phyloP scores from a whole-genome alignment of 2,888 invertebrate species.

The Microplitis manilae region DNA sequence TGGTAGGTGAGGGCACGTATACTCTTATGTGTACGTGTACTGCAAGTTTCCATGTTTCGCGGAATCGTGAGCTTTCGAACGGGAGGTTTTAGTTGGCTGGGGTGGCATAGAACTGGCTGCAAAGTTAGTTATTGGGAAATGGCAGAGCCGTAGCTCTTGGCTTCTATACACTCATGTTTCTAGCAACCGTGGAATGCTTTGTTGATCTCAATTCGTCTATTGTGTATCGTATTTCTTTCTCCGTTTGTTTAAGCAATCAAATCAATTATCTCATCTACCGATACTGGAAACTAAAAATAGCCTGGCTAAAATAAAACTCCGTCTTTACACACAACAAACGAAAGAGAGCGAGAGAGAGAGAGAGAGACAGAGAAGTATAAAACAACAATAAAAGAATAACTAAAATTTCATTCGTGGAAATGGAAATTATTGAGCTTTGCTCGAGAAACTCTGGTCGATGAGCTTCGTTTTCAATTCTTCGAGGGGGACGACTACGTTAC shows the following conservation, averaged over 20 bases:
- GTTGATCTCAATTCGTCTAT: slow-evolving; percentile 45
- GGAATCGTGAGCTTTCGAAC: slow-evolving; percentile 5
- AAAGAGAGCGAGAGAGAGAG: background rate
- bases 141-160: slow-evolving; percentile 37
- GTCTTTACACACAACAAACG: background rate
- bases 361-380: background rate
- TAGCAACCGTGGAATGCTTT: slow-evolving; percentile 49
- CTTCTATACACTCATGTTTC: slow-evolving; percentile 37
- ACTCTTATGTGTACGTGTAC: slow-evolving; percentile 22
- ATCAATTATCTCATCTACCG: slow-evolving; percentile 44
- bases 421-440: slow-evolving; percentile 19
- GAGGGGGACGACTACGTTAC: background rate
- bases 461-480: slow-evolving; percentile 8
- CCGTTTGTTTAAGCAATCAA: slow-evolving; percentile 53
- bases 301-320: slow-evolving; percentile 19
- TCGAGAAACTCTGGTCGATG: background rate
- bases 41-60: slow-evolving; percentile 32
- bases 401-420: slow-evolving; percentile 13
- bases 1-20: slow-evolving; percentile 43
- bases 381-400: background rate
- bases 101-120: background rate
- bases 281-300: slow-evolving; percentile 22
- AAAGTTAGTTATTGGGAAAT: slow-evolving; percentile 50
- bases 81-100: slow-evolving; percentile 1
- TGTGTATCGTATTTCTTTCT: slow-evolving; percentile 26